Evolutionary conservation across 1,140 invertebrate species (phyloP), one percentile per base, ranked within the genome.

Genomic region (Brachystomella parvula): DNA sequence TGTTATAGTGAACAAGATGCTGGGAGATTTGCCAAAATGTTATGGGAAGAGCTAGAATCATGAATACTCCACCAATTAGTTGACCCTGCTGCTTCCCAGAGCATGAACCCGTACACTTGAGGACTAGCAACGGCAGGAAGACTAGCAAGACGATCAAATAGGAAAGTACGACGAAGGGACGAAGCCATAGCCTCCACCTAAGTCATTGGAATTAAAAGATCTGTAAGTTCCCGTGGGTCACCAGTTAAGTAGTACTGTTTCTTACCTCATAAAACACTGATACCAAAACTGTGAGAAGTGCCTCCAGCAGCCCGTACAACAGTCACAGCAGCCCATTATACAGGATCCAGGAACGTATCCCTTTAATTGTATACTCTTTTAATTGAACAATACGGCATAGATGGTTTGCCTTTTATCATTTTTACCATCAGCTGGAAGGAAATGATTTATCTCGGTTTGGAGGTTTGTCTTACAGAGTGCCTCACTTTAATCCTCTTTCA

Each of bases 1-100:
- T 90, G 0, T 89, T 95, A 74, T 94, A 97, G 79, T 96, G 87
- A 17, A 71, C 87, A 75, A 96, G 84, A 81, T 97, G 94, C 78
- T 94, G 90, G 32, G 89, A 86, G 71, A 98, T 96, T 78, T 94
- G 90, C 86, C 92, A 96, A 73, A 97, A 84, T 39, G 92, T 92
- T 47, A 98, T 89, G 2, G 94, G 94, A 28, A 97, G 79, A 1
- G 93, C 89, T 61, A 94, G 79, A 63, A 96, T 82, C 21, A 93
- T 92, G 81, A 97, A 96, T 19, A 91, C 82, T 6, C 93, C 93
- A 1, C 89, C 93, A 70, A 95, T 86, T 53, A 96, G 80, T 65
- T 87, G 85, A 47, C 87, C 87, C 78, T 90, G 86, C n/a, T 86
- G 79, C 12, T 74, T 70, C 17, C 60, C 70, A 3, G 29, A 65